Conservation (phyloP, 1,140 invertebrate species). For the Drosophila sproati region DNA sequence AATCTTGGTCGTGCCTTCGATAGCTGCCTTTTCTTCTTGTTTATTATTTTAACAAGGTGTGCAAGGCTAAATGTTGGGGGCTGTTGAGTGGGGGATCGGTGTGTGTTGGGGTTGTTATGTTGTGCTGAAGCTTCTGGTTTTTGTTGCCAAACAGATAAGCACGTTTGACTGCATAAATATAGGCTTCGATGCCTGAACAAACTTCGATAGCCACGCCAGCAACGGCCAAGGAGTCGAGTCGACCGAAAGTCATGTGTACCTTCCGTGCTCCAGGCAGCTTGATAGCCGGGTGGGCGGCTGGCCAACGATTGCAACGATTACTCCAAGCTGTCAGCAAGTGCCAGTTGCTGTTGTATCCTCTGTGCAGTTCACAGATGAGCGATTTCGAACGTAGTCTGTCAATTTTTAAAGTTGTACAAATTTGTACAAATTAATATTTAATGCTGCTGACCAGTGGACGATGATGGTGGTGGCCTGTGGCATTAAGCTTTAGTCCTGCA, state of each 20-base stretch:
- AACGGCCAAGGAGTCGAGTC: conserved; percentile 8
- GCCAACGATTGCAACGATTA: conserved; percentile 30
- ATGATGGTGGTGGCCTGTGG: neutral
- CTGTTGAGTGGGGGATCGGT: neutral
- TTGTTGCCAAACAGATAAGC: conserved; percentile 51
- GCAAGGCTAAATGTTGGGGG: neutral
- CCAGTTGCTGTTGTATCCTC: conserved; percentile 44
- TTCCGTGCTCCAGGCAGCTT: neutral
- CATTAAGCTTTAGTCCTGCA: neutral
- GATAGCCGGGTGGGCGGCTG: neutral
- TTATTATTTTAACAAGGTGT: conserved; percentile 1
- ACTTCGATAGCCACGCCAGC: conserved; percentile 47
- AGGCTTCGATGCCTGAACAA: conserved; percentile 62
- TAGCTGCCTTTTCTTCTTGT: neutral
- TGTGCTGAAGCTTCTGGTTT: conserved; percentile 7
- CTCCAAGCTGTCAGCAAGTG: conserved; percentile 52
- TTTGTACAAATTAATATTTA: conserved; percentile 71
- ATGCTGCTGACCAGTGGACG: conserved; percentile 24
- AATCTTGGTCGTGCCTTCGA: neutral
- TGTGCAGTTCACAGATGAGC: conserved; percentile 8
- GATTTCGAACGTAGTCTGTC: conserved; percentile 32
- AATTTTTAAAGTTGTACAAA: conserved; percentile 68
- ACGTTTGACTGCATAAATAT: conserved; percentile 75
- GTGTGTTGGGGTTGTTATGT: neutral
- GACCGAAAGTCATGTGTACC: conserved; percentile 13